Percentiles rank a stretch among this genome's conserved stretches.
phyloP scores from a whole-genome alignment of 2,888 invertebrate genomes.

The Coelopa pilipes region DNA sequence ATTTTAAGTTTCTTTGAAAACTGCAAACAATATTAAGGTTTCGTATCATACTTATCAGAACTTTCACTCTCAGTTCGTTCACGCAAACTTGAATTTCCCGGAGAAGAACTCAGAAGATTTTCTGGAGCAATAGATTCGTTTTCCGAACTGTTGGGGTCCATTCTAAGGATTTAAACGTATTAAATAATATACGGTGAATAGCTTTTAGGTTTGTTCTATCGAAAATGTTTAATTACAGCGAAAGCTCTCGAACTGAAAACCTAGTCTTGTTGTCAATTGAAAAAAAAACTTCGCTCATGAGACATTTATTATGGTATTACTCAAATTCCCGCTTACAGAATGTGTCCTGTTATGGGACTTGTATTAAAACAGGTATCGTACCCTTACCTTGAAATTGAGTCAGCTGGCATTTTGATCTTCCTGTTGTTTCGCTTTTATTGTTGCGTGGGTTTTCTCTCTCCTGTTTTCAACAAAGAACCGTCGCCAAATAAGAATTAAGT shows the following conservation, averaged over 20 bases:
- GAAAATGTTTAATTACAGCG: not conserved
- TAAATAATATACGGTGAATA: no score
- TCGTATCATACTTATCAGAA: constrained; percentile 57
- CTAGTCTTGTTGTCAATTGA: no score
- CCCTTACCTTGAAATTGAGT: constrained; percentile 47
- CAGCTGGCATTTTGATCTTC: constrained; percentile 47
- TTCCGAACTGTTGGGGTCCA: not conserved
- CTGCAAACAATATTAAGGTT: not conserved
- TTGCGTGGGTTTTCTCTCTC: constrained; percentile 24
- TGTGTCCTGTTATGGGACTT: no score
- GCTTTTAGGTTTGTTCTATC: not conserved
- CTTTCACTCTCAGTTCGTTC: constrained; percentile 65
- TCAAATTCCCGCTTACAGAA: no score
- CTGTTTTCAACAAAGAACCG: constrained; percentile 28
- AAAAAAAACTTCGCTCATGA: no score
- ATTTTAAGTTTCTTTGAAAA: not conserved
- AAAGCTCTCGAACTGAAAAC: not conserved
- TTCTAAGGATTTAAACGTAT: not conserved
- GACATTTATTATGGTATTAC: no score
- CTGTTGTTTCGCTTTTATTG: constrained; percentile 16
- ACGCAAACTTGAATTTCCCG: constrained; percentile 48
- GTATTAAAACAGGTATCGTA: no score
- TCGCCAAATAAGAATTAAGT: constrained; percentile 22
- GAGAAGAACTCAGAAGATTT: constrained; percentile 45
- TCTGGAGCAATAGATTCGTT: constrained; percentile 26